Evolutionary conservation across 1,140 invertebrate species (phyloP).

Genomic region (Dinothrombium tinctorium): DNA sequence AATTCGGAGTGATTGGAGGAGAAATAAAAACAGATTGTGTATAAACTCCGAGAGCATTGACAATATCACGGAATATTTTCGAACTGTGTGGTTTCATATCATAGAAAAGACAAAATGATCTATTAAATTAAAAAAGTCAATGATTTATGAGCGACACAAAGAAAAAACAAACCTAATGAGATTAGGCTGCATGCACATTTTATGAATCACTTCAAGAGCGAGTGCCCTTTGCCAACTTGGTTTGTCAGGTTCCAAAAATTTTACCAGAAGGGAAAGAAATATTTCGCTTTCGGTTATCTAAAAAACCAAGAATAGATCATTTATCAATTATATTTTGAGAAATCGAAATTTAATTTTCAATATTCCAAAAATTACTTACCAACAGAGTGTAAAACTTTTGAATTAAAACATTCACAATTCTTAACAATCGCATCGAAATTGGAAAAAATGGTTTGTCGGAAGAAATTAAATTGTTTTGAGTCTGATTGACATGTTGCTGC

Average conservation of each 20-base stretch:
- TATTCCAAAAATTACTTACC: conserved; percentile 39
- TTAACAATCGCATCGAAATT: conserved; percentile 74
- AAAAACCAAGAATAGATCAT: conserved; percentile 16
- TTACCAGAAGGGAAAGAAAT: conserved; percentile 83
- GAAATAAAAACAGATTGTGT: conserved; percentile 72
- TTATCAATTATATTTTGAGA: conserved; percentile 1
- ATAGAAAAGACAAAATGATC: conserved; percentile 74
- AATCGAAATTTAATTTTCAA: conserved; percentile 10
- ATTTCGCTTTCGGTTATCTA: conserved; percentile 95
- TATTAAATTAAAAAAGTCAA: conserved; percentile 13
- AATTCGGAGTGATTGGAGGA: conserved; percentile 9
- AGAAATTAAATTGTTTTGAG: background rate
- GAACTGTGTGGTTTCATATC: conserved; percentile 78
- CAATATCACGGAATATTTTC: conserved; percentile 77
- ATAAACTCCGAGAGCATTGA: conserved; percentile 77
- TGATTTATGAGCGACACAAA: background rate
- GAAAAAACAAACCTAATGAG: conserved; percentile 33
- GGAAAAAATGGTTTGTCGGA: conserved; percentile 81
- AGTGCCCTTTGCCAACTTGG: conserved; percentile 81
- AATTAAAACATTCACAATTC: conserved; percentile 75
- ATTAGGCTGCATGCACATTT: conserved; percentile 60
- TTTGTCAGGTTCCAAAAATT: conserved; percentile 89
- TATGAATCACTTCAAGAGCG: conserved; percentile 83
- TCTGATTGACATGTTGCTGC: conserved; percentile 7
- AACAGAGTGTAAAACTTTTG: conserved; percentile 77